Percentiles rank a stretch among this genome's conserved stretches.
Conservation (phyloP, 1,140 invertebrate genomes). For the Lineus longissimus region DNA sequence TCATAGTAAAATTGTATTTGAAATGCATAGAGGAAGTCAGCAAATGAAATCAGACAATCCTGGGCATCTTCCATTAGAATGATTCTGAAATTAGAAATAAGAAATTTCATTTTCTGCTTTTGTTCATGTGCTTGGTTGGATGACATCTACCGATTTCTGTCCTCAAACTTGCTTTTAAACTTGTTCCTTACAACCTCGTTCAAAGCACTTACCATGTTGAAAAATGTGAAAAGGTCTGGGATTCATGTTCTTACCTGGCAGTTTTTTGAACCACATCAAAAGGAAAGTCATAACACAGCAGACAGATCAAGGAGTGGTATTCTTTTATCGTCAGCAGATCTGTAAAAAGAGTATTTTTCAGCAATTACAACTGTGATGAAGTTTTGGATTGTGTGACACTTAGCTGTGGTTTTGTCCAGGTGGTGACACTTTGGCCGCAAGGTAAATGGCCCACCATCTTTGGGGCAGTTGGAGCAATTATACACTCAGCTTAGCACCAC, state of each 20-base stretch:
- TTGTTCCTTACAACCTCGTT: no score
- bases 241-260: conserved; percentile 49
- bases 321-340: conserved; percentile 50
- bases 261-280: conserved; percentile 50
- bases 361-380: no score
- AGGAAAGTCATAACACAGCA: conserved; percentile 51
- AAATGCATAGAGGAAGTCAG: conserved; percentile 53
- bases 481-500: no score
- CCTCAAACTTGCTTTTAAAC: no score
- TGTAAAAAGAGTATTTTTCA: conserved; percentile 35
- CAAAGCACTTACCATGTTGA: no score
- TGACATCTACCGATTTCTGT: no score
- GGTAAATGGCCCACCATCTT: neutral
- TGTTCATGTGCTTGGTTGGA: no score
- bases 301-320: conserved; percentile 47
- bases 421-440: neutral
- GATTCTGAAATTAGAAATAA: conserved; percentile 49
- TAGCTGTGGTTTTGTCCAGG: neutral
- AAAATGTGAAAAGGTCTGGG: no score
- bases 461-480: neutral
- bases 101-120: no score
- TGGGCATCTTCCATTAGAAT: conserved; percentile 51
- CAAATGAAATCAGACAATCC: conserved; percentile 50
- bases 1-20: conserved; percentile 53
- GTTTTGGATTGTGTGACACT: neutral